These are phyloP conservation scores for Slavum lentiscoides DNA, from an alignment of 2,888 invertebrate genomes.

Conservation along the genomic window DNA sequence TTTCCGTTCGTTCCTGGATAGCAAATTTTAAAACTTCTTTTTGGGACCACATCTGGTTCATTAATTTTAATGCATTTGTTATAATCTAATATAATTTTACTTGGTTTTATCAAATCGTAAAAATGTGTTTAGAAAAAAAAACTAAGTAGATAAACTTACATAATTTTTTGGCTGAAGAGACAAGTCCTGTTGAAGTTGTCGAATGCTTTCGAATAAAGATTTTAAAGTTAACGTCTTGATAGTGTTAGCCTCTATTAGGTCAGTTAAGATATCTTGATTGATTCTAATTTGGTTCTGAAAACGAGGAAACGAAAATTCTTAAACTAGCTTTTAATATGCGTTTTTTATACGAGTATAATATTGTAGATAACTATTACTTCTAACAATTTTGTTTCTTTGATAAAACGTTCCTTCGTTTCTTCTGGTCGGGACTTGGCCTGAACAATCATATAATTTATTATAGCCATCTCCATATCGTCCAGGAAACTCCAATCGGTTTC, in stretches of 20 bases:
- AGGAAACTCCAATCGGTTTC: constrained; percentile 61
- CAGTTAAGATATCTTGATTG: constrained; percentile 61
- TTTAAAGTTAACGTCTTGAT: constrained; percentile 61
- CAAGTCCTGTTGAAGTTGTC: constrained; percentile 17
- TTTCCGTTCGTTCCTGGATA: too few species aligned
- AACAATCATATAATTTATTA: constrained; percentile 64
- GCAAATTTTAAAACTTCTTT: too few species aligned
- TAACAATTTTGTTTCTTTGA: constrained; percentile 59
- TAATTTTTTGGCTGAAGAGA: constrained; percentile 12
- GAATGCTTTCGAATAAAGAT: constrained; percentile 37
- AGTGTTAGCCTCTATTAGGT: constrained; percentile 64
- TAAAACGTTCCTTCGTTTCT: constrained; percentile 62
- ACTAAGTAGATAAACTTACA: background rate
- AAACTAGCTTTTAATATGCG: background rate
- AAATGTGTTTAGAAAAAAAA: background rate
- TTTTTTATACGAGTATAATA: background rate
- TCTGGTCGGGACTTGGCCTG: constrained; percentile 63
- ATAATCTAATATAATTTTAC: too few species aligned
- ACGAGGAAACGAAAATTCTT: background rate
- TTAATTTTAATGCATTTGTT: too few species aligned
- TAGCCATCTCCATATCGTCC: constrained; percentile 64
- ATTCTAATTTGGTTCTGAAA: constrained; percentile 59
- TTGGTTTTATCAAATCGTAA: too few species aligned
- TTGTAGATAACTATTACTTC: background rate
- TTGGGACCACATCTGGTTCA: too few species aligned